Conservation (phyloP, 2,797 vertebrate genomes). For the Sebastes iracundus region DNA sequence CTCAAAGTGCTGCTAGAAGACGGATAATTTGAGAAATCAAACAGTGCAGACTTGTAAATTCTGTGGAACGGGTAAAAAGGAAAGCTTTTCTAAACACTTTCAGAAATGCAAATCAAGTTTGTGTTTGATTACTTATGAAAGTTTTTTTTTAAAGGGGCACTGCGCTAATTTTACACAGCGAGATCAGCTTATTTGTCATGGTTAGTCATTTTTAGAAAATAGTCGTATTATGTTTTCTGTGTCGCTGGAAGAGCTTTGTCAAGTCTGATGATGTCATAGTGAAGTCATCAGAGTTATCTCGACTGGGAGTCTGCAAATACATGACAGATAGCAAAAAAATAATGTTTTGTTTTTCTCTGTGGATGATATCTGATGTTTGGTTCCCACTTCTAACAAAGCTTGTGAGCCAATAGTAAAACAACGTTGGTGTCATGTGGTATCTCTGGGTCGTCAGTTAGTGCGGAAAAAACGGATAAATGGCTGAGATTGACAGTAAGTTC, state of each 20-base stretch:
- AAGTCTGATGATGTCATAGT: neutral
- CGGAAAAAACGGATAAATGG: too few relatives aligned
- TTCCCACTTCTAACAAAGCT: too few relatives aligned
- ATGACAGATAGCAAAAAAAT: neutral
- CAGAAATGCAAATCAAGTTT: neutral
- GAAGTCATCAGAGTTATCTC: neutral
- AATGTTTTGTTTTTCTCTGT: too few relatives aligned
- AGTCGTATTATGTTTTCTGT: too few relatives aligned
- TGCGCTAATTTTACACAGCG: neutral
- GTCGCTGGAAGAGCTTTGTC: neutral
- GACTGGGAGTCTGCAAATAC: neutral
- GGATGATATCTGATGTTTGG: too few relatives aligned
- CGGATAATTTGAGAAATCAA: neutral
- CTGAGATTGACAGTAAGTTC: accelerated
- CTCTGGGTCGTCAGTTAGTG: too few relatives aligned
- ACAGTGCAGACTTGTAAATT: neutral
- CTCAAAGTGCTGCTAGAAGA: neutral
- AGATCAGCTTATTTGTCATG: neutral
- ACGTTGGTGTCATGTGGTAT: too few relatives aligned
- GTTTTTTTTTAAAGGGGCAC: neutral
- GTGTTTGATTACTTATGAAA: neutral
- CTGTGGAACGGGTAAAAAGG: neutral
- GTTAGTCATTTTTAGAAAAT: too few relatives aligned
- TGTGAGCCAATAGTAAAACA: too few relatives aligned
- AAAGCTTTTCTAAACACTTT: neutral